A percentile compares a stretch with the other conserved stretches of the same genome.
Evolutionary conservation across 2,113 vertebrate genomes (phyloP).

Genomic region (Bufo bufo): DNA sequence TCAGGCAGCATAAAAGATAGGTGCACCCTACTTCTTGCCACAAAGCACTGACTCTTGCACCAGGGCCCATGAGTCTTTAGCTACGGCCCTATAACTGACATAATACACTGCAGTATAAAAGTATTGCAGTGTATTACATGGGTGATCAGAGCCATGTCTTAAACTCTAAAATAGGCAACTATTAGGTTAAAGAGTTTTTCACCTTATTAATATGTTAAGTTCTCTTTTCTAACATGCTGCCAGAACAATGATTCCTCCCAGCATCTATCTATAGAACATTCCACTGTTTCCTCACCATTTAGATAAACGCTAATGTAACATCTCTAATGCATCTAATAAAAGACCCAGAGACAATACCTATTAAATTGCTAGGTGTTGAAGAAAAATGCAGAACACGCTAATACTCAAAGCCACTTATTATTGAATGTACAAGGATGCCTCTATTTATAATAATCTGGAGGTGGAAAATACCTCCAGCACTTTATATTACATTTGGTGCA

Average conservation of each 20-base stretch:
- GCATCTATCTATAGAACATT: slow-evolving; percentile 1
- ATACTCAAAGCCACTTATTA: slow-evolving; percentile 18
- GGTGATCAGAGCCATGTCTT: too few species aligned
- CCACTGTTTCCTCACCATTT: neutral
- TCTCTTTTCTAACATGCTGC: neutral
- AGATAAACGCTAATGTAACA: neutral
- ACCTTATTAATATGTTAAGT: neutral
- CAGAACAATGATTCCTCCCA: neutral
- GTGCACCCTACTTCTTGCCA: too few species aligned
- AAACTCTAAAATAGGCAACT: too few species aligned
- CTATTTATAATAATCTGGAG: slow-evolving; percentile 50
- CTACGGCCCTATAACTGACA: too few species aligned
- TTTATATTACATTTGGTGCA: neutral
- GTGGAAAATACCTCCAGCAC: slow-evolving; percentile 43
- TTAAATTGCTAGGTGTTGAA: slow-evolving; percentile 1
- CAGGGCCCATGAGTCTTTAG: too few species aligned
- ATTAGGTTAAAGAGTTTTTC: too few species aligned
- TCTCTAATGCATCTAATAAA: slow-evolving; percentile 19
- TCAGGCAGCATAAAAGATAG: too few species aligned
- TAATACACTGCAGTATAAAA: too few species aligned
- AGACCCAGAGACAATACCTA: neutral
- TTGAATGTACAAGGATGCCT: slow-evolving; percentile 19
- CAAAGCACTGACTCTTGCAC: too few species aligned
- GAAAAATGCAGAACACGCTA: neutral
- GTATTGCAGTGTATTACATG: too few species aligned